Conservation (phyloP, 2,113 vertebrate genomes). For the Vireo altiloquus region DNA sequence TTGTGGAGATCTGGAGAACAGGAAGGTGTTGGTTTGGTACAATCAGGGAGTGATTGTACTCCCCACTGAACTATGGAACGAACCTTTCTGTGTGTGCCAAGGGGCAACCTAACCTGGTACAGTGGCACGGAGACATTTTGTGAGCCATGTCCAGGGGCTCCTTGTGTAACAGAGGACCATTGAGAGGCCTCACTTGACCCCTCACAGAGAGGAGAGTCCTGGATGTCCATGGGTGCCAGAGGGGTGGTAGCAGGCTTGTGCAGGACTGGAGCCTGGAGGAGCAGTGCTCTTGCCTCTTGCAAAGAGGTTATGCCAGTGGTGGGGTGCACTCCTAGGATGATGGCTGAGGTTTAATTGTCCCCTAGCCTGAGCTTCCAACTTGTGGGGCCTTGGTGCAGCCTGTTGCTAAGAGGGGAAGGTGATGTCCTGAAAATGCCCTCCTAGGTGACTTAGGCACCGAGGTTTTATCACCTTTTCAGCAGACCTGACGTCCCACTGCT, state of each 20-base stretch:
- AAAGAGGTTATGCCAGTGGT: not conserved
- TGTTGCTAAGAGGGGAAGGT: not conserved
- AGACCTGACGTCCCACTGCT: not conserved
- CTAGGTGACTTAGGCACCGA: not conserved
- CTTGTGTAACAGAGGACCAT: not conserved
- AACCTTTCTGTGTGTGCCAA: not conserved
- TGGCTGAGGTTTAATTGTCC: not conserved
- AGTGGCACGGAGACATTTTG: not conserved
- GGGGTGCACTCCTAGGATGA: fast-evolving
- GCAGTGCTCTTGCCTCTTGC: not conserved
- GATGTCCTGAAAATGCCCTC: not conserved
- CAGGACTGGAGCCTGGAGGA: not conserved
- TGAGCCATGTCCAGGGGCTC: fast-evolving
- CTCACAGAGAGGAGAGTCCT: not conserved
- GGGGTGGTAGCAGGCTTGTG: not conserved
- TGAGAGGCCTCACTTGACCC: not conserved
- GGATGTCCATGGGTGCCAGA: not conserved
- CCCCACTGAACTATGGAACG: not conserved
- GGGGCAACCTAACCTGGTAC: not conserved
- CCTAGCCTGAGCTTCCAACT: not conserved
- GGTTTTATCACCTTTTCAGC: not conserved
- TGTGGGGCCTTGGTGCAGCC: not conserved
- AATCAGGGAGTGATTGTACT: fast-evolving
- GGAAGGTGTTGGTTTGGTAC: not conserved
- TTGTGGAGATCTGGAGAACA: not conserved